Percentiles rank a stretch among this genome's conserved stretches.
Evolutionary conservation across 1,140 invertebrate genomes (phyloP).

Genomic region (Brachionus manjavacas): DNA sequence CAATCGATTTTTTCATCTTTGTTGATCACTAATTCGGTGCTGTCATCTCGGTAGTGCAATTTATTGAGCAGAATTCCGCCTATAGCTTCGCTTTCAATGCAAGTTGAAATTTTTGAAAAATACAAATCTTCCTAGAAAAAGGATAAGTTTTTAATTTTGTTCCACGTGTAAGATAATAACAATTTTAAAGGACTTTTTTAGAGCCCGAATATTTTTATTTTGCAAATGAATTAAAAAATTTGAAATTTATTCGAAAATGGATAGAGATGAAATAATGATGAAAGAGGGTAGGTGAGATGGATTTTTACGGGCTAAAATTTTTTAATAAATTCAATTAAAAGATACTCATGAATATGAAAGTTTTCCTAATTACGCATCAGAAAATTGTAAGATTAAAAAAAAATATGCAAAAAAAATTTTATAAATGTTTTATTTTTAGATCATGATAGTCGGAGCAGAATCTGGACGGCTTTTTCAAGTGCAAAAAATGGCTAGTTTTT

Average conservation of each 20-base stretch:
- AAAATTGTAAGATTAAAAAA: background rate
- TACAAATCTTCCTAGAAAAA: conserved; percentile 39
- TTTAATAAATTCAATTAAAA: background rate
- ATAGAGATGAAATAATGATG: background rate
- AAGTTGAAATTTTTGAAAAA: conserved; percentile 39
- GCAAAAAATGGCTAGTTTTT: too few species aligned
- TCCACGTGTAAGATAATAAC: background rate
- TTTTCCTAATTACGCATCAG: background rate
- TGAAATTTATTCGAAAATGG: background rate
- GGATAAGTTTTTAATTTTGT: background rate
- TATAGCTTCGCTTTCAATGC: conserved; percentile 36
- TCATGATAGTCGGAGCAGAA: background rate
- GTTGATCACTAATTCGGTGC: background rate
- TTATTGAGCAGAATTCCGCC: conserved; percentile 35
- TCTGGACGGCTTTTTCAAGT: too few species aligned
- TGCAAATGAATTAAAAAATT: background rate
- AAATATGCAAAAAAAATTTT: background rate
- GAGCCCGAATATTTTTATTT: background rate
- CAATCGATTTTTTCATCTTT: background rate
- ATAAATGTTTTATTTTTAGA: background rate
- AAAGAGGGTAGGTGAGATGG: background rate
- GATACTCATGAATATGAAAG: background rate
- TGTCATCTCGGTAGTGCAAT: conserved; percentile 11
- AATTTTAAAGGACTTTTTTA: background rate
- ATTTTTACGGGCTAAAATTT: background rate